Evolutionary conservation across 2,888 invertebrate genomes (phyloP), one percentile per base, ranked within the genome.

Genomic region (Doris montereyensis): DNA sequence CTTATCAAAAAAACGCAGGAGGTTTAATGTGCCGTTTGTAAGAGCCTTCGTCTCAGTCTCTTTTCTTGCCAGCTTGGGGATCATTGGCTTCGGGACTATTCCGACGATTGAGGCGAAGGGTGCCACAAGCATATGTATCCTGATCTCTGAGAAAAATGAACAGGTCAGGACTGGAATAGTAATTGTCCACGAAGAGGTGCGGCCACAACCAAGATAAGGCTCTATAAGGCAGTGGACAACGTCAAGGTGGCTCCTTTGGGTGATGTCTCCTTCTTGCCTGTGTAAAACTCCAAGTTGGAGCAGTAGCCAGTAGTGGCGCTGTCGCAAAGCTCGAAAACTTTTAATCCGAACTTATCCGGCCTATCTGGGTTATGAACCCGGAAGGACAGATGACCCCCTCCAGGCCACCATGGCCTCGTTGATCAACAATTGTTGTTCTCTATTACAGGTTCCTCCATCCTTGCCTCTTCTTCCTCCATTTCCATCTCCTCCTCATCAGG

Each of bases 381-480:
- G n/a, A 70, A 30, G 1, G 70, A 70, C 34, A 30, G n/a, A 5
- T 32, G 30, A 8, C 1, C 70, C 34, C 17, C 70, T 1, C 70
- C 70, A 70, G n/a, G 70, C 70, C 1, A 70, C 34, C 70, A 70
- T 70, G 4, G 70, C 70, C n/a, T 70, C 70, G n/a, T 70, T 34
- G 17, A 70, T 70, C 17, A n/a, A n/a, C n/a, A n/a, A n/a, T n/a
- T n/a, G n/a, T n/a, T n/a, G n/a, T n/a, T n/a, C n/a, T n/a, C n/a
- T n/a, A n/a, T n/a, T n/a, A n/a, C n/a, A n/a, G n/a, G n/a, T n/a
- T n/a, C n/a, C n/a, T n/a, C n/a, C n/a, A n/a, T n/a, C n/a, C n/a
- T n/a, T n/a, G n/a, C n/a, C n/a, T n/a, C n/a, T n/a, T n/a, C n/a
- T n/a, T n/a, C n/a, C n/a, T n/a, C n/a, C n/a, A n/a, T n/a, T n/a